These are phyloP conservation scores for Acrobasis suavella DNA, from an alignment of 2,888 invertebrate genomes.

Conservation along the genomic window DNA sequence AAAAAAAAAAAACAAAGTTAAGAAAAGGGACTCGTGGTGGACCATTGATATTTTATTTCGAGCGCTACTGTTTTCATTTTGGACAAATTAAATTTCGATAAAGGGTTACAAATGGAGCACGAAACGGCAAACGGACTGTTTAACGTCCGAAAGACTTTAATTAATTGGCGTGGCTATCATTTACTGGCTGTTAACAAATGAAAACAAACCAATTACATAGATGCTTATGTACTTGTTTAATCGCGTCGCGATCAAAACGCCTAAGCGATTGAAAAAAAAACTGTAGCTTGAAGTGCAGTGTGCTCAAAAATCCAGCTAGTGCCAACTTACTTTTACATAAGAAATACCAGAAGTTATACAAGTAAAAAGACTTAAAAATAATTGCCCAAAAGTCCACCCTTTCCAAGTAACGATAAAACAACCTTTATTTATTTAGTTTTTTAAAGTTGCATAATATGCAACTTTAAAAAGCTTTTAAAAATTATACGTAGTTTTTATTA, in stretches of 20 bases:
- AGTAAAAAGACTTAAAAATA: too few species aligned
- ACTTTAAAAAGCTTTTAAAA: too few species aligned
- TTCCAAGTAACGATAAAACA: too few species aligned
- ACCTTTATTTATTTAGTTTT: too few species aligned
- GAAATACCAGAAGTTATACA: too few species aligned
- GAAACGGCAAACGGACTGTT: conserved; percentile 16
- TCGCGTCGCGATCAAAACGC: background rate
- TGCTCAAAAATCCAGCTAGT: too few species aligned
- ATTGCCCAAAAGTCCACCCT: too few species aligned
- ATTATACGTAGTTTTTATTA: too few species aligned
- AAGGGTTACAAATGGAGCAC: conserved; percentile 7
- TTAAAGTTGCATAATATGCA: too few species aligned
- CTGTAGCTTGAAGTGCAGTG: background rate
- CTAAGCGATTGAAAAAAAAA: background rate
- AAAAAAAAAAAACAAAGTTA: background rate
- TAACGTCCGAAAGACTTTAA: conserved; percentile 20
- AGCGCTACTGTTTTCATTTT: conserved; percentile 22
- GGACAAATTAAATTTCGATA: conserved; percentile 23
- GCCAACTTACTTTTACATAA: too few species aligned
- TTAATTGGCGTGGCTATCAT: conserved; percentile 24
- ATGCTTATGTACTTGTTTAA: background rate
- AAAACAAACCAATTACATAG: background rate
- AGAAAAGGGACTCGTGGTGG: background rate
- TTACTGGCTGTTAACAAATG: conserved; percentile 25
- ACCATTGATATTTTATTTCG: conserved; percentile 12